Conservation (phyloP, 2,113 vertebrate species). For the Serinus canaria region DNA sequence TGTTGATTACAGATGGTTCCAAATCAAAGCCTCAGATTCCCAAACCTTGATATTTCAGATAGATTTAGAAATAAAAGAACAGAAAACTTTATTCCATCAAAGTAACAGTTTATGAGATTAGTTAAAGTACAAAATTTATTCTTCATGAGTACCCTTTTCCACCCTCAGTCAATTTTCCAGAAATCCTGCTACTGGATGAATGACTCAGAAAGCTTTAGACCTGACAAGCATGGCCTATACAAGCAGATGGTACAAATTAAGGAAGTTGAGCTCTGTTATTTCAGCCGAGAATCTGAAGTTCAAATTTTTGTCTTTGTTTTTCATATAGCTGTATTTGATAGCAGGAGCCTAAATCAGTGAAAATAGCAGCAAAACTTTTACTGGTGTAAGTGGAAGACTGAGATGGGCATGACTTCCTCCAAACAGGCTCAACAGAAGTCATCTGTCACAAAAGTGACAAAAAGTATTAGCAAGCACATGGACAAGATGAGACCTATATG, state of each 20-base stretch:
- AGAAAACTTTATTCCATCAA: background rate
- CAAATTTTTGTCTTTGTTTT: background rate
- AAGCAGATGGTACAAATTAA: constrained; percentile 24
- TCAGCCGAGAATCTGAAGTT: background rate
- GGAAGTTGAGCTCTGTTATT: background rate
- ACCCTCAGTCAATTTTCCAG: background rate
- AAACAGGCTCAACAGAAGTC: background rate
- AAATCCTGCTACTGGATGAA: background rate
- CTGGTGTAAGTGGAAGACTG: background rate
- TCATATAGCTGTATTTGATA: background rate
- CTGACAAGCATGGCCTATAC: background rate
- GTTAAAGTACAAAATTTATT: background rate
- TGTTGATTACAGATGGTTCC: background rate
- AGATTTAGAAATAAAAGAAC: background rate
- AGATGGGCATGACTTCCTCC: background rate
- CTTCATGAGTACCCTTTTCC: background rate
- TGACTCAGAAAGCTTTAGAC: background rate
- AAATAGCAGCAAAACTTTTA: background rate
- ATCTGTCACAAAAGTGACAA: background rate
- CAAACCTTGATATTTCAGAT: background rate
- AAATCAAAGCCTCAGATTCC: background rate
- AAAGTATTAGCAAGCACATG: background rate
- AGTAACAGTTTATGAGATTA: background rate
- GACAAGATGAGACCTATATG: background rate
- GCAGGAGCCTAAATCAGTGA: background rate